Evolutionary conservation across 2,888 invertebrate genomes (phyloP).

Genomic region (Drosophila mimica): DNA sequence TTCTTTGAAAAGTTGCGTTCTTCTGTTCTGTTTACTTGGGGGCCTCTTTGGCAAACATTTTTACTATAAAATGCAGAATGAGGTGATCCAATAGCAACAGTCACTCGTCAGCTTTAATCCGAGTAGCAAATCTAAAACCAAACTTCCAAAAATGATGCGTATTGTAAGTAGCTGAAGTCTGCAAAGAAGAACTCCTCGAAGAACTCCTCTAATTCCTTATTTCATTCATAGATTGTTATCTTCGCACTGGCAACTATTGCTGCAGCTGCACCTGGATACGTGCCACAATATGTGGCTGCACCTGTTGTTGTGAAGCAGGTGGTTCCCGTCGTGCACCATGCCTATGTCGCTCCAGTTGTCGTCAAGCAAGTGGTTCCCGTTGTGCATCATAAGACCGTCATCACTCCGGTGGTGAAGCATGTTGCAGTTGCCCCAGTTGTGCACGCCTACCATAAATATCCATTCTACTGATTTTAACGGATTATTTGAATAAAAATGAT

Average conservation of each 20-base stretch:
- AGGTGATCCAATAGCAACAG: background rate
- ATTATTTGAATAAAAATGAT: background rate
- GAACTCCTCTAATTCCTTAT: background rate
- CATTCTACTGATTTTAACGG: background rate
- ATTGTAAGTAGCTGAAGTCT: background rate
- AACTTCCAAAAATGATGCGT: background rate
- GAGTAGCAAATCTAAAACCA: background rate
- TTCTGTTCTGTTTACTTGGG: background rate
- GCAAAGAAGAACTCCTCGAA: background rate
- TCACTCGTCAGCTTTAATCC: background rate
- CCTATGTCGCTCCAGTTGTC: background rate
- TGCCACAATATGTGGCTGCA: background rate
- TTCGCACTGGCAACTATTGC: background rate
- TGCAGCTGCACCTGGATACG: background rate
- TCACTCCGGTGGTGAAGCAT: slow-evolving; percentile 2
- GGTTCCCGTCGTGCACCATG: background rate
- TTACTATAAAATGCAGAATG: background rate
- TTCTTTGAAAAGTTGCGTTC: background rate
- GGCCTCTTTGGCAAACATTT: background rate
- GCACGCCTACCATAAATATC: background rate
- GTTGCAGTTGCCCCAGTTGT: background rate
- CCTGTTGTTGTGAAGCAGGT: background rate
- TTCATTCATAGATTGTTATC: background rate
- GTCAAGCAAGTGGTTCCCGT: background rate
- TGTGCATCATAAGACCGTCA: background rate